Base-by-base conservation (phyloP, 1,140 invertebrate genomes). In the Sesamia nonagrioides region DNA sequence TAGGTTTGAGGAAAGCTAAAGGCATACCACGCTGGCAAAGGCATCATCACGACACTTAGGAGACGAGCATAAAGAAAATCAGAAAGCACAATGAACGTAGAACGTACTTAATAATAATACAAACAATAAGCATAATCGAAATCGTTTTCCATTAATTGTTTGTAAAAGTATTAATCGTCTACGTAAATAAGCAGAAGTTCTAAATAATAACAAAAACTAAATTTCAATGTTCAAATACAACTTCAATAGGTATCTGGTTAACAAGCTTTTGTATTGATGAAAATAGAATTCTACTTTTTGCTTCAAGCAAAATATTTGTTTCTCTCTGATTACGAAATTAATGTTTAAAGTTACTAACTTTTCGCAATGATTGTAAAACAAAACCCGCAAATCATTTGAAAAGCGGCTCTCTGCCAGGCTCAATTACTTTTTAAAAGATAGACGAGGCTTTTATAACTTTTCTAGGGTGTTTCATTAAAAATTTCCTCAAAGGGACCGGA, bases 391-490 rank as follows among this genome's bases (percentile, higher is more conserved):
- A 84, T 81, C 73, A 79, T 75, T 81, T 81, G 74, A 74, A 86
- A 71, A 77, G 68, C 79, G 77, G 9, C 69, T 61, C 82, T 76
- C 73, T 60, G 45, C 75, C 77, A 82, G 84, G 87, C 88, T 92
- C 89, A 90, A 92, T 91, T 91, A 91, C 84, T 85, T 87, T 91
- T 90, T 85, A 84, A 86, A 91, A 90, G 88, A 88, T 89, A 78
- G 86, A 80, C 80, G 82, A 75, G 77, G 81, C 82, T 84, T 91
- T 91, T 90, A 87, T 88, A 86, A 90, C 85, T 88, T 88, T 91
- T 86, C 85, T 83, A 88, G 83, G 87, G 86, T 79, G 86, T 91
- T 92, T 92, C 89, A 91, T 91, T 91, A 90, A 91, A 90, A 90
- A 86, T 82, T 87, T 88, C 82, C 85, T 91, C 87, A 88, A 91